A percentile compares a stretch with the other conserved stretches of the same genome.
Evolutionary conservation across 1,140 invertebrate genomes (phyloP).

Genomic region (Drosophila pallidifrons): DNA sequence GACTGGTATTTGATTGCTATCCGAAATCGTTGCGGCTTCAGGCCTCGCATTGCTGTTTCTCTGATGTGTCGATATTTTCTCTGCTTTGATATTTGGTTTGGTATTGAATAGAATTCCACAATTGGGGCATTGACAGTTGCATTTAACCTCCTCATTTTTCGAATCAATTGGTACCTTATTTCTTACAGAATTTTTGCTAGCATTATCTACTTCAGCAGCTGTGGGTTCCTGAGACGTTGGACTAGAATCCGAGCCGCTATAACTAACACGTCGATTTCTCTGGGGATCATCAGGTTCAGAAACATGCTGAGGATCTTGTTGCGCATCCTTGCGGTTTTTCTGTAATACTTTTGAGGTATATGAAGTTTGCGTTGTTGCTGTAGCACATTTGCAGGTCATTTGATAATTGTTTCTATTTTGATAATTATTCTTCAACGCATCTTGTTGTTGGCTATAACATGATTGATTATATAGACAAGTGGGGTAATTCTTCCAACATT

Average conservation of each 20-base stretch:
- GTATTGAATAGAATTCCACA: conserved; percentile 10
- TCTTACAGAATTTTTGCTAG: no score
- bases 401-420: neutral
- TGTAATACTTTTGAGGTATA: neutral
- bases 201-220: no score
- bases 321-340: neutral
- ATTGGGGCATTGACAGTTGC: conserved; percentile 7
- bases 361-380: conserved; percentile 3
- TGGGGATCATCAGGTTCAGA: no score
- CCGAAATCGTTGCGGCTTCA: no score
- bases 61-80: neutral
- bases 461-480: neutral
- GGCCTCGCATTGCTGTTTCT: no score
- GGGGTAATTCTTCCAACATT: neutral
- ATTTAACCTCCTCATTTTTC: neutral
- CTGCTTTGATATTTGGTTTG: neutral
- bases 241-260: no score
- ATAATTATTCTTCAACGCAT: neutral
- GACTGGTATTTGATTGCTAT: no score
- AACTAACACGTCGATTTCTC: no score
- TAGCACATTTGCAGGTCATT: neutral
- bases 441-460: neutral
- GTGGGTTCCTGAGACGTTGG: no score
- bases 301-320: neutral
- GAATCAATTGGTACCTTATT: no score